Percentiles rank a stretch among this genome's conserved stretches.
phyloP scores from a whole-genome alignment of 2,113 vertebrate species.

The Antechinus flavipes region DNA sequence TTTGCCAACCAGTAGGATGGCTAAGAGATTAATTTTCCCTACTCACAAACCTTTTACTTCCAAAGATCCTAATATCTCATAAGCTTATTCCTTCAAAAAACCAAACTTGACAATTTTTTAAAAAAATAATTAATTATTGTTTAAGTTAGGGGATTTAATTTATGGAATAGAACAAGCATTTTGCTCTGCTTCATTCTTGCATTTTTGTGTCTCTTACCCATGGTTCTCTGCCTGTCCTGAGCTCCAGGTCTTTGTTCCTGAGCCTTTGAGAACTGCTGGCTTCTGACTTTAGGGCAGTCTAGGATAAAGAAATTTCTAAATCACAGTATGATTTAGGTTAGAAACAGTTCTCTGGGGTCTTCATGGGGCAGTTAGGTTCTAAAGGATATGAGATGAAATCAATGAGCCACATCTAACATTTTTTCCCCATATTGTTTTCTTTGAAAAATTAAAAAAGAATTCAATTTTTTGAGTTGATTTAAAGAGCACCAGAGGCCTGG shows the following conservation, averaged over 20 bases:
- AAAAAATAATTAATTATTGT: no score
- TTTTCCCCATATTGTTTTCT: background rate
- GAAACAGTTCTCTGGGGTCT: background rate
- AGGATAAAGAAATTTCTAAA: background rate
- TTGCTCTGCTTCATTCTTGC: background rate
- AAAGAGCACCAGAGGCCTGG: background rate
- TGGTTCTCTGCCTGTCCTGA: background rate
- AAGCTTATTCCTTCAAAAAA: background rate
- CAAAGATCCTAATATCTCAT: background rate
- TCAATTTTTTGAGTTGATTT: background rate
- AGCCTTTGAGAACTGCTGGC: background rate
- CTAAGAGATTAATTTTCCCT: background rate
- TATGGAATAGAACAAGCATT: background rate
- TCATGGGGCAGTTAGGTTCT: background rate
- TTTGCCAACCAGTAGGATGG: background rate
- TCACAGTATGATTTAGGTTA: background rate
- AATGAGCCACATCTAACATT: background rate
- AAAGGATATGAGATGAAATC: background rate
- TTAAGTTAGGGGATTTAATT: no score
- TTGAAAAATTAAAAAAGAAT: slow-evolving; percentile 1
- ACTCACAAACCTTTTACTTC: background rate
- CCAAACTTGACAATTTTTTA: background rate
- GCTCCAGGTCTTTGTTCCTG: background rate
- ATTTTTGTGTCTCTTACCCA: background rate
- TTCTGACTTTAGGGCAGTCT: background rate